phyloP scores from a whole-genome alignment of 2,888 invertebrate species.

The Pammene fasciana region DNA sequence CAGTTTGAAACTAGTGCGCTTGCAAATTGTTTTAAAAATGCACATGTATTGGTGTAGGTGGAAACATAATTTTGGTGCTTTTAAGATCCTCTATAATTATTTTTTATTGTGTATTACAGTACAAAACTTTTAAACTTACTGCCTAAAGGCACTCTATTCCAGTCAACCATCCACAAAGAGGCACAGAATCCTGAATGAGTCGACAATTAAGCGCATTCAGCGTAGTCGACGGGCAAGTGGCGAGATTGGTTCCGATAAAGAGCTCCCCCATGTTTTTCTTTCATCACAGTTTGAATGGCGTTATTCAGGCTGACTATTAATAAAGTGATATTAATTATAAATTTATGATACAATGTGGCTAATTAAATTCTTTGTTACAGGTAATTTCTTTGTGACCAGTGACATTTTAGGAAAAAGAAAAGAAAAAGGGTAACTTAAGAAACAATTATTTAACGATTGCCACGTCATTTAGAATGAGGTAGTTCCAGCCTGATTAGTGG shows the following conservation, averaged over 20 bases:
- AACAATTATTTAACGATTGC: no score
- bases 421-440: neutral
- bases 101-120: neutral
- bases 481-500: no score
- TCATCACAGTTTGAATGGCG: constrained; percentile 77
- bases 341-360: constrained; percentile 27
- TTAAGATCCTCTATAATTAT: no score
- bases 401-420: neutral
- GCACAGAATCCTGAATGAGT: constrained; percentile 76
- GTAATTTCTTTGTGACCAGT: constrained; percentile 22
- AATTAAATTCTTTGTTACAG: constrained; percentile 42
- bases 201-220: constrained; percentile 80
- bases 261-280: constrained; percentile 81
- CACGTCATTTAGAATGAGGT: no score
- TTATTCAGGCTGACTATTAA: constrained; percentile 57
- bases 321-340: constrained; percentile 22
- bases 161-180: constrained; percentile 18
- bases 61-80: no score
- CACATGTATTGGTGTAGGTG: no score
- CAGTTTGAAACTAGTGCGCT: no score
- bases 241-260: constrained; percentile 83
- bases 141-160: constrained; percentile 8
- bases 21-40: no score
- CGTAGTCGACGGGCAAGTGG: constrained; percentile 78
- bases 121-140: constrained; percentile 51